Base-by-base conservation (phyloP, 2,797 vertebrate genomes). In the Gouania willdenowi region DNA sequence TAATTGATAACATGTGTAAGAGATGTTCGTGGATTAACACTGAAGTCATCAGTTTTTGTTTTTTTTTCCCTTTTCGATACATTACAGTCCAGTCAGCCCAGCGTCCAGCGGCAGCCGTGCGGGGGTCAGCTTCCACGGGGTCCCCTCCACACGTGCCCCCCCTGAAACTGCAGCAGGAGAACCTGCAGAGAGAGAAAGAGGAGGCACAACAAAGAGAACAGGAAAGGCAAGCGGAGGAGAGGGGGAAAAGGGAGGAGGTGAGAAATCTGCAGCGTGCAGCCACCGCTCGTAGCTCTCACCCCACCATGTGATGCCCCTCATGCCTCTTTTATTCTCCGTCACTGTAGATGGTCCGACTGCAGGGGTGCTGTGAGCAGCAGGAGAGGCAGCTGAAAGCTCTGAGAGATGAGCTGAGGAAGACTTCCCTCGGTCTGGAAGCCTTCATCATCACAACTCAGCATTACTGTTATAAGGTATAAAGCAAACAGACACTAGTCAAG, bases 381-480 rank as follows among this genome's bases (percentile, higher is more conserved):
- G 80, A 90, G 40, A 79, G 53, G 37, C 91, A 92, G 60, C 77
- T 98, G 30, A 82, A 68, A 46, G 55, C 47, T n/a, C 64, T 90
- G n/a, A 89, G 61, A 32, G 83, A 86, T 3, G 91, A 97, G 28
- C 84, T 98, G 57, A 90, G 68, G 53, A 92, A 77, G 52, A 87
- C 87, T 8, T 74, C 83, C 21, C 68, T 88, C 11, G 88, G 91
- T 50, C 89, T 98, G 53, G 91, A 95, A 13, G 91, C 90, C 3
- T 91, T 98, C 26, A 92, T 91, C 3, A 71, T 98, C 73, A 91
- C 92, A 68, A 92, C 93, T 5, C 93, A 94, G 77, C 88, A 96
- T 74, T 97, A 94, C 79, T 93, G 90, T 52, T 69, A 85, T 33
- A 83, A 85, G 85, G 82, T 85, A n/a, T n/a, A 6, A 19, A 77